These are phyloP conservation scores for Myotis davidii DNA, from an alignment of 2,113 vertebrate genomes.

Conservation along the genomic window DNA sequence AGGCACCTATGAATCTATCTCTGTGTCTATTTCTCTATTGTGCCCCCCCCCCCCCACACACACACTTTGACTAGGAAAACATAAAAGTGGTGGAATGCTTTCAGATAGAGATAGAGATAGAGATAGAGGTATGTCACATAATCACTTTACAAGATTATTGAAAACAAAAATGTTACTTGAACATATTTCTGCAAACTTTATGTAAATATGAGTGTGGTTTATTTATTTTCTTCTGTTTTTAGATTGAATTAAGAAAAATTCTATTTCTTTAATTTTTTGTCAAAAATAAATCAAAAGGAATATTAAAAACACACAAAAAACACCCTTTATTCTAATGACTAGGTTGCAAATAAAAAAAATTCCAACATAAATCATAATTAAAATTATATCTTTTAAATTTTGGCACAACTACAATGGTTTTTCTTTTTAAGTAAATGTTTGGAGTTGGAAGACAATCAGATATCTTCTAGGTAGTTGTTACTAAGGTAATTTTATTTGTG, in stretches of 20 bases:
- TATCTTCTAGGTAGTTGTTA: neutral
- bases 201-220: neutral
- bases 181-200: neutral
- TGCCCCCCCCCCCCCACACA: too few species aligned
- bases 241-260: neutral
- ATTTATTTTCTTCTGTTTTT: neutral
- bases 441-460: slow-evolving; percentile 24
- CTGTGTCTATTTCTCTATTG: neutral
- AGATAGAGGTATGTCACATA: neutral
- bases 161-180: neutral
- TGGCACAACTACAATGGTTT: slow-evolving; percentile 18
- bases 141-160: neutral
- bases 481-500: slow-evolving; percentile 23
- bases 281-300: neutral
- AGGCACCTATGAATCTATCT: neutral
- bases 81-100: neutral
- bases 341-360: slow-evolving; percentile 50
- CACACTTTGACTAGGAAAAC: neutral
- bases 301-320: neutral
- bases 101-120: neutral
- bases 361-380: slow-evolving; percentile 13
- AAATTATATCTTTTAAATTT: slow-evolving; percentile 50
- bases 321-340: slow-evolving; percentile 25
- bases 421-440: slow-evolving; percentile 46
- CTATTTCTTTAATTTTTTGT: neutral